Base-by-base conservation (phyloP, 2,113 vertebrate genomes). In the Syrrhaptes paradoxus region DNA sequence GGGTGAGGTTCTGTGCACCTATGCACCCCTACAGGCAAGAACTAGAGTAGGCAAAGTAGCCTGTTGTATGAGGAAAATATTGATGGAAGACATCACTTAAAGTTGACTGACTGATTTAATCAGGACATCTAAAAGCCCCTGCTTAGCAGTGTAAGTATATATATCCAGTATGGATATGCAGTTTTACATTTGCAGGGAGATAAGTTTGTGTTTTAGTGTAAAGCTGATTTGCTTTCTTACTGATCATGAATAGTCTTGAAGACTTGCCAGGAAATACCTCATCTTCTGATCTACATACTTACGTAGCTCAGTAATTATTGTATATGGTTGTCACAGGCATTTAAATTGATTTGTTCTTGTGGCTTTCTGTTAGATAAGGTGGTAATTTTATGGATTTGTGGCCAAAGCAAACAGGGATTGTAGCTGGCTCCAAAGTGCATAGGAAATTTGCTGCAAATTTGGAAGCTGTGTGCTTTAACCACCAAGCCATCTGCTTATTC, bases 301-400 rank as follows among this genome's bases (percentile, higher is more conserved):
- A 19, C 0, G 36, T 86, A 88, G 52, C 41, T 93, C 57, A 77
- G 29, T 83, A 83, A 59, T 89, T 63, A 48, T 77, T 80, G 55
- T 71, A 29, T 61, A 51, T 65, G 72, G 1, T 2, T 52, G 48
- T 87, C 63, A 90, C 49, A 87, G 79, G 41, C 51, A 41, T 52
- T 34, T 88, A 38, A 77, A 81, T 59, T 43, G 57, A 92, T 90
- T 94, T 93, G 73, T 86, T 82, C 51, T 90, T 77, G 18, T 67
- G 88, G 57, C 54, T 95, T 94, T 85, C 68, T 89, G 36, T 59
- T 87, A 65, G 65, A 72, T 92, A 92, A 92, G 61, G 49, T 57
- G 57, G 70, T 75, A 58, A 65, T 89, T 78, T 36, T 87, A 75
- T 54, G 74, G 52, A 72, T 95, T 87, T 75, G 74, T 91, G 65